Evolutionary conservation across 2,797 vertebrate genomes (phyloP), one percentile per base, ranked within the genome.

Genomic region (Bovichtus diacanthus): DNA sequence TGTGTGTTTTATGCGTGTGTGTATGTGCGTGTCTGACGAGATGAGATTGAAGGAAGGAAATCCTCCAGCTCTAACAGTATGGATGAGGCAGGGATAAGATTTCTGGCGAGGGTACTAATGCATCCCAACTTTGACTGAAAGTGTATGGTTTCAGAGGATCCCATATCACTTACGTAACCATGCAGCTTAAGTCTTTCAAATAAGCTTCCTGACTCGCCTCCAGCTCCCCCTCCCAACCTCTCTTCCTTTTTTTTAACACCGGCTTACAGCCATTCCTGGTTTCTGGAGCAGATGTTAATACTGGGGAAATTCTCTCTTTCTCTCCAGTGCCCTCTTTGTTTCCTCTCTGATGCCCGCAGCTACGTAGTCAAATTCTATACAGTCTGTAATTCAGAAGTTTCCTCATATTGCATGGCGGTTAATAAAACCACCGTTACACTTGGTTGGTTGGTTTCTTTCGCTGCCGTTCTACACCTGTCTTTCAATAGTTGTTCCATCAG

Each of bases 141-240:
- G 83, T 77, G 71, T 88, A 38, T 70, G 74, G 67, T 90, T 90
- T 88, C 78, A 79, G 75, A 89, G 85, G 82, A 90, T 87, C 80
- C 80, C 75, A 63, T 90, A 85, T 90, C 86, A 78, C 76, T 93
- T 92, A 89, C 43, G 53, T 89, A 93, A 93, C 86, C 81, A 87
- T 82, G 84, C 83, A 89, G 85, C 80, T 89, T 82, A 81, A 87
- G 83, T 86, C 88, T 83, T 71, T 85, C 67, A 87, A 92, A 88
- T 87, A 89, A 89, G 86, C 80, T 61, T 88, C 75, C 81, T 80
- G 76, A 84, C 78, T 77, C 69, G 64, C 80, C 74, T 70, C 74
- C 62, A 74, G 41, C 77, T 68, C 80, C 72, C 59, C 82, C 78
- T 87, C 82, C 88, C 76, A 70, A 66, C 50, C 76, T 36, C 63